These are phyloP conservation scores for Stictonetta naevosa DNA, from an alignment of 2,113 vertebrate species.

Conservation along the genomic window DNA sequence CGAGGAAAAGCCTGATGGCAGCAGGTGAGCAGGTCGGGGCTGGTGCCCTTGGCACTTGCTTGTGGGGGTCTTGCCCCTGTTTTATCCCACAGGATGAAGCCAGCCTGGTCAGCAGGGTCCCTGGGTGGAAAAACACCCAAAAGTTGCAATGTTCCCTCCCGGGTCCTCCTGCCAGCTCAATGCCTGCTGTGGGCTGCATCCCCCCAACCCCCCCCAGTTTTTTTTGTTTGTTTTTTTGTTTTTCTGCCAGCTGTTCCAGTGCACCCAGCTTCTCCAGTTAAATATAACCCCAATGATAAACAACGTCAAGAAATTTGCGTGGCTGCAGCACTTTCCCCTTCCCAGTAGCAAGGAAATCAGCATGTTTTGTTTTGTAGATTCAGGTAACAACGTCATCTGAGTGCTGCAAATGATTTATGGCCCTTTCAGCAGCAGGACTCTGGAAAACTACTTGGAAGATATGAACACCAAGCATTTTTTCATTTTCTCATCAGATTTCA, in stretches of 20 bases:
- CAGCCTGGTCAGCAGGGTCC: no score
- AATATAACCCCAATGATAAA: neutral
- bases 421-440: slow-evolving; percentile 53
- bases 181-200: neutral
- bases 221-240: no score
- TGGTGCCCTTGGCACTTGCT: neutral
- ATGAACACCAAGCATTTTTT: slow-evolving; percentile 59
- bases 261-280: rapidly evolving
- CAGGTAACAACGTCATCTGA: slow-evolving; percentile 14
- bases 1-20: neutral
- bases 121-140: neutral
- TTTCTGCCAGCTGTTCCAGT: neutral
- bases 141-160: neutral
- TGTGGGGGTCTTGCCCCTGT: rapidly evolving
- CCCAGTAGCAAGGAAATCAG: slow-evolving; percentile 24
- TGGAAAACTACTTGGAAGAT: slow-evolving; percentile 76
- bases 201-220: neutral
- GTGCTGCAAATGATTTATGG: slow-evolving; percentile 57
- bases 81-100: neutral
- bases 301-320: neutral
- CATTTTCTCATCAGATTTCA: slow-evolving; percentile 77
- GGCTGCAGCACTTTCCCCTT: neutral
- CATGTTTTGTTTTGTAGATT: neutral
- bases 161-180: neutral
- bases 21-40: rapidly evolving